Base-by-base conservation (phyloP, 2,888 invertebrate genomes). In the Ischnus inquisitorius region DNA sequence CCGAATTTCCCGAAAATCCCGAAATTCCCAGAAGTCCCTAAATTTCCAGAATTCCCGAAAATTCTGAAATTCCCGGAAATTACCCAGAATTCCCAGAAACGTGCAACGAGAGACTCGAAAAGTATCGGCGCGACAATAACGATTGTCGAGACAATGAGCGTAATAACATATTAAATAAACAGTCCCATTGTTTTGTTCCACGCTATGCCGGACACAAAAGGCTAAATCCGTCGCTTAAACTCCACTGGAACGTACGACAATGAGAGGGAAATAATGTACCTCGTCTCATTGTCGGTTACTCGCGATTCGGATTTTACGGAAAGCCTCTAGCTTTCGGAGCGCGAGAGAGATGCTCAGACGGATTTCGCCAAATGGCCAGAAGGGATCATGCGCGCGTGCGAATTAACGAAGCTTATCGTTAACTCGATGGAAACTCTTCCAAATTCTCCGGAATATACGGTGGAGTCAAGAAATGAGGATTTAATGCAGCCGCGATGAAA, bases 141-240 rank as follows among this genome's bases (percentile, higher is more conserved):
- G 10, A 54, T 22, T 10, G 19, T 22, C 3, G 12, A 10, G 22
- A 54, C 54, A 54, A 54, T 22, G 10, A 34, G 5, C 5, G 34
- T 34, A 34, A 34, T 34, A 34, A 54, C 10, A 54, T 54, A 54
- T 54, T 54, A 54, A 54, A 54, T 10, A 54, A 54, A 51, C 51
- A 51, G 16, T 8, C 4, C 10, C 54, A 22, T 54, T 54, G 54
- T 54, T 19, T 54, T 12, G 3, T 19, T 3, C 19, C 10, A 12
- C 14, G 25, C 25, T 34, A 25, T 28, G 60, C 10, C 25, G 14
- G 1, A 25, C 34, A 34, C 34, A 34, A 34, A n/a, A 5, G 34
- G 14, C 16, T 14, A 34, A 60, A 28, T 34, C n/a, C 60, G 25
- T 14, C 8, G 34, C n/a, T n/a, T 34, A n/a, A n/a, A 34, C 28